Base-by-base conservation (phyloP, 2,888 invertebrate genomes). In the Brachylomia viminalis region DNA sequence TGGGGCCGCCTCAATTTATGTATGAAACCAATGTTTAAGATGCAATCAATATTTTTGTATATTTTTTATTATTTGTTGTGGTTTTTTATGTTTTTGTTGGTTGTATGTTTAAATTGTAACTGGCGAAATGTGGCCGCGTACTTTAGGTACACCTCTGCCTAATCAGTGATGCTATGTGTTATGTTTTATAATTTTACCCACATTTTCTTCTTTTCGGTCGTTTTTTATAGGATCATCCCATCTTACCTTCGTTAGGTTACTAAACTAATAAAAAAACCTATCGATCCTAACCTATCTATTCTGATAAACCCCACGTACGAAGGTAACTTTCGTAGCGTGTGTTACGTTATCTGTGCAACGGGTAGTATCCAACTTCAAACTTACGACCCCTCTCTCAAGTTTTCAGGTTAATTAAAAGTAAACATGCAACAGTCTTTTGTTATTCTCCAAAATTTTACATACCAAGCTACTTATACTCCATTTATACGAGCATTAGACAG, bases 321-420 rank as follows among this genome's bases (percentile, higher is more conserved):
- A 49, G 33, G 10, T 52, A 13, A 58, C 58, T 47, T 38, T 42
- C 6, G 49, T 72, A 33, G 58, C 49, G 15, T 56, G 17, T 17
- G 20, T 47, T 72, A 27, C 3, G 13, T 15, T 65, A 27, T 38
- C 72, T 49, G 23, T 72, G 33, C 27, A 58, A 49, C 33, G 33
- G 1, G 2, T 49, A 5, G 30, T 20, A n/a, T 23, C 20, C 20
- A 71, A 71, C 54, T 77, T 23, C 47, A 42, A 78, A 45, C 72
- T 78, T 56, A 64, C 49, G 17, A 52, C 49, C 49, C 49, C 5
- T 20, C 45, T 27, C 49, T 17, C 2, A 56, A 72, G 49, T 45
- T 79, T 52, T 20, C 17, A 8, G 20, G 62, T 65, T 72, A 77
- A 79, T 79, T 72, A 64, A 49, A 65, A 27, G 33, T 64, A 77